phyloP scores from a whole-genome alignment of 2,797 vertebrate species.

The Leptodactylus fallax region DNA sequence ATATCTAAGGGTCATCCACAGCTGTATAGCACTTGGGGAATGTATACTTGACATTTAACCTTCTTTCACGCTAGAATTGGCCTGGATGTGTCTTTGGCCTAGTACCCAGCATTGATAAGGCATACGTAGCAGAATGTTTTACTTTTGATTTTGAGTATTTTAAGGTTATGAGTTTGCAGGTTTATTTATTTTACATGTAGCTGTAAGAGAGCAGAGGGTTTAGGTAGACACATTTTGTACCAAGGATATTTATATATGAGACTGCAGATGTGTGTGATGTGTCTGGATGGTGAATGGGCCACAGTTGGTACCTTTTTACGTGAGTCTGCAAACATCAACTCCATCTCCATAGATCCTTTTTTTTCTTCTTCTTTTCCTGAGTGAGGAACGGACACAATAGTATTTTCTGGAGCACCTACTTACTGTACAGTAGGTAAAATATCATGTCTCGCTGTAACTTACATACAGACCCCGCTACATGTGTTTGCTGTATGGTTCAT shows the following conservation, averaged over 20 bases:
- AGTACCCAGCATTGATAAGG: not conserved
- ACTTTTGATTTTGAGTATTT: slow-evolving; percentile 68
- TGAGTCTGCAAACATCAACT: slow-evolving; percentile 70
- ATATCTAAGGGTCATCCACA: slow-evolving; percentile 68
- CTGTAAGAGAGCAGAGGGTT: not conserved
- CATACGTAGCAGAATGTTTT: slow-evolving; percentile 53
- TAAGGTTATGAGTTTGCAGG: slow-evolving; percentile 64
- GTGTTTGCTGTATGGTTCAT: slow-evolving; percentile 75
- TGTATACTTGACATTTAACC: slow-evolving; percentile 65
- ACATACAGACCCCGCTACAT: slow-evolving; percentile 73
- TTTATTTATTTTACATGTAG: slow-evolving; percentile 68
- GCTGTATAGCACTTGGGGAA: slow-evolving; percentile 67
- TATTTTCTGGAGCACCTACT: slow-evolving; percentile 64
- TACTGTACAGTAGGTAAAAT: slow-evolving; percentile 67
- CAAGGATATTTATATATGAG: slow-evolving; percentile 34
- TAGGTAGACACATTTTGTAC: slow-evolving; percentile 32
- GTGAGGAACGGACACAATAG: slow-evolving; percentile 2
- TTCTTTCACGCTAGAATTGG: slow-evolving; percentile 24
- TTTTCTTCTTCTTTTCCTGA: not conserved
- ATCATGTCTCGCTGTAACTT: slow-evolving; percentile 70
- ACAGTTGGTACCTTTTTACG: slow-evolving; percentile 39
- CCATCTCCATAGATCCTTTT: slow-evolving; percentile 64
- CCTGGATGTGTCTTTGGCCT: not conserved
- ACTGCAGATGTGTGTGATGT: slow-evolving; percentile 25
- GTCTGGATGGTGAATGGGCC: slow-evolving; percentile 48